Conservation (phyloP, 2,797 vertebrate genomes). For the Decapterus maruadsi region DNA sequence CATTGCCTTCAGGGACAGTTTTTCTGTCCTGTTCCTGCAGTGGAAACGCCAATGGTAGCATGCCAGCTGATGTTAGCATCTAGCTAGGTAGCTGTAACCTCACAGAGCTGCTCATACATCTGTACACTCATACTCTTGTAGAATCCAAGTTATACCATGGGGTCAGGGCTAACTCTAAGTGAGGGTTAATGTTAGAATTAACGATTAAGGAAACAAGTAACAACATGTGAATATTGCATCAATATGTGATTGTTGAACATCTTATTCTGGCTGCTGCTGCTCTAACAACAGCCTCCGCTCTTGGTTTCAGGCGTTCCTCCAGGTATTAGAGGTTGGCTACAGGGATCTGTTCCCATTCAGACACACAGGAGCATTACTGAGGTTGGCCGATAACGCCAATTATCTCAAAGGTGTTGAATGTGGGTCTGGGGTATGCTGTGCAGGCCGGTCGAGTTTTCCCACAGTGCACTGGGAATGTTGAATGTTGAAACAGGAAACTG, state of each 20-base stretch:
- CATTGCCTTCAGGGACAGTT: too few species aligned
- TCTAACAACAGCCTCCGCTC: neutral
- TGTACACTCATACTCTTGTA: too few species aligned
- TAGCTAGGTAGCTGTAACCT: too few species aligned
- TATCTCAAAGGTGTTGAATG: neutral
- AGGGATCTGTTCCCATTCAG: slow-evolving; percentile 10
- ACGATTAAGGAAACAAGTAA: neutral
- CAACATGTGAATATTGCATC: neutral
- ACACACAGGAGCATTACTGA: neutral
- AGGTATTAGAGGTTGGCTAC: neutral
- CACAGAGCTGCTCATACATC: too few species aligned
- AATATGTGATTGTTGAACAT: neutral
- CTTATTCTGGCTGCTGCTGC: neutral
- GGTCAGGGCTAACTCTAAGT: neutral
- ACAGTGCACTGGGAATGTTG: neutral
- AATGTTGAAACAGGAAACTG: neutral
- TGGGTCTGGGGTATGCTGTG: neutral
- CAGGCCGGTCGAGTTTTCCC: neutral
- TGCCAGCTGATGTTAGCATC: neutral
- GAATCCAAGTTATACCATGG: too few species aligned
- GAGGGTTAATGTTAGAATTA: neutral
- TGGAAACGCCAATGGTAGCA: too few species aligned
- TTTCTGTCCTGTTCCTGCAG: too few species aligned
- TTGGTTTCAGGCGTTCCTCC: neutral
- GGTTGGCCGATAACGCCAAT: neutral